phyloP scores from a whole-genome alignment of 2,888 invertebrate genomes.

The Hoplodrina ambigua region DNA sequence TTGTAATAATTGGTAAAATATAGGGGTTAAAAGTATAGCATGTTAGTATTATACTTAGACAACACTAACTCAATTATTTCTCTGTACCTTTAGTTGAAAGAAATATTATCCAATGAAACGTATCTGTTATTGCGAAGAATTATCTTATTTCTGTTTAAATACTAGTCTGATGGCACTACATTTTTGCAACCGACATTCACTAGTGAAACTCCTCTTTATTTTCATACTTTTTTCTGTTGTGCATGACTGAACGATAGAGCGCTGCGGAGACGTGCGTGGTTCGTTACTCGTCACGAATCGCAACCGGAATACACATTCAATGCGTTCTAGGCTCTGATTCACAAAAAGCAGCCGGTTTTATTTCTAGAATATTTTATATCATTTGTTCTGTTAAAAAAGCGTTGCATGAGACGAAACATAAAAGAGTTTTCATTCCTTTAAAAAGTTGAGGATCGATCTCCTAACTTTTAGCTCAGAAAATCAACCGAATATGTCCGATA shows the following conservation, averaged over 20 bases:
- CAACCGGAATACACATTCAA: slow-evolving; percentile 67
- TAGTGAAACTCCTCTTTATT: slow-evolving; percentile 26
- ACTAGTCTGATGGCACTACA: slow-evolving; percentile 1
- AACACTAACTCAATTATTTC: neutral
- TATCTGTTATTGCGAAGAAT: neutral
- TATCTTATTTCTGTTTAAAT: slow-evolving; percentile 1
- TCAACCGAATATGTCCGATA: neutral
- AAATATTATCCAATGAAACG: neutral
- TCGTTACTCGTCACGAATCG: slow-evolving; percentile 78
- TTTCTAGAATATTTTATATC: slow-evolving; percentile 15
- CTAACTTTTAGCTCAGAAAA: neutral
- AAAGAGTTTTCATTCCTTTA: neutral
- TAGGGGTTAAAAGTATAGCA: too few species aligned
- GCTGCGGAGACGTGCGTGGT: slow-evolving; percentile 70
- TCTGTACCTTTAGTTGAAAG: neutral
- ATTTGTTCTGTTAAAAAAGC: neutral
- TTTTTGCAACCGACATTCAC: slow-evolving; percentile 16
- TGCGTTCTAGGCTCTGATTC: slow-evolving; percentile 51
- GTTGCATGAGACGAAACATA: neutral
- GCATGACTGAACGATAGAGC: slow-evolving; percentile 48
- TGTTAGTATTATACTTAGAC: too few species aligned
- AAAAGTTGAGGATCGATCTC: neutral
- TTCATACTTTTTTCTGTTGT: slow-evolving; percentile 46
- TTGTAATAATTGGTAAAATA: too few species aligned
- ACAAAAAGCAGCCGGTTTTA: slow-evolving; percentile 27